Base-by-base conservation (phyloP, 2,797 vertebrate genomes). In the Manis pentadactyla region DNA sequence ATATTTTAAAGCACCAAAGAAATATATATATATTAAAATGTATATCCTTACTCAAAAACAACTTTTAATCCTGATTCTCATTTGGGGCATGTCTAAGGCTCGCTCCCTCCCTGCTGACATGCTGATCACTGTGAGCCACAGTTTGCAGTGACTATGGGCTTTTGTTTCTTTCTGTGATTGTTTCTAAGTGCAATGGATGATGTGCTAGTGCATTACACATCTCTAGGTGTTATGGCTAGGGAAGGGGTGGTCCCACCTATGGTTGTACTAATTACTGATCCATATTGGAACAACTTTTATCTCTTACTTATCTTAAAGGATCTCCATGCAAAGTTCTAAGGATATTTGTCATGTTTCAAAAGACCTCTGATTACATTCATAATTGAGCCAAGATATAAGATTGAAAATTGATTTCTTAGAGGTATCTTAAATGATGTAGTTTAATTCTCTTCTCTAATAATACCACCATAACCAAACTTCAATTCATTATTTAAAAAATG, bases 341-440 rank as follows among this genome's bases (percentile, higher is more conserved):
- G 2, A n/a, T 82, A n/a, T 90, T 88, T 83, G 59, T 55, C 23
- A 90, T 75, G 25, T 84, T 97, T 84, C 27, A 91, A 74, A 94
- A 57, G 10, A 82, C 5, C 7, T 7, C n/a, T 81, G 29, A 46
- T 81, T 92, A 63, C 0, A 84, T 87, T 75, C 71, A 51, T 64
- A 89, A 93, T 55, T 79, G 2, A 79, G 25, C 94, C 49, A 89
- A 94, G 3, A 68, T 31, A n/a, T 0, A 61, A 95, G 53, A 59
- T 39, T 53, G 27, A 88, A 92, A 85, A 73, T 5, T 61, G 7
- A 69, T 93, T 83, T 87, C 66, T 95, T 55, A 95, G 39, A 79
- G 15, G 34, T 37, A 73, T 12, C 13, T 75, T 82, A 94, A 87
- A 79, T 92, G 86, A 57, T 71, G 13, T 10, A 77, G 10, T 63